A percentile compares a stretch with the other conserved stretches of the same genome.
phyloP scores from a whole-genome alignment of 2,113 vertebrate species.

The Larimichthys crocea region DNA sequence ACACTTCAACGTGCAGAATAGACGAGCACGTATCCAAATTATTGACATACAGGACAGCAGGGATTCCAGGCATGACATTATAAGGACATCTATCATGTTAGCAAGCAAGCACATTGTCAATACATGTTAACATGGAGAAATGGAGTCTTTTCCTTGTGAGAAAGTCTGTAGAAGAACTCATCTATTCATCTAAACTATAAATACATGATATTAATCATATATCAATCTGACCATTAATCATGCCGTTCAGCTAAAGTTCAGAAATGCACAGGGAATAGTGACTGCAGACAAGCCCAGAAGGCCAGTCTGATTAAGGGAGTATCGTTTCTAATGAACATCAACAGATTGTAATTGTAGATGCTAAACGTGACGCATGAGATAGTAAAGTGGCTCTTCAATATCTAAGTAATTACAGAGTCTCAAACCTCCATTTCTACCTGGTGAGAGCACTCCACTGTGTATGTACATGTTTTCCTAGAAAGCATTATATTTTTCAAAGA shows the following conservation, averaged over 20 bases:
- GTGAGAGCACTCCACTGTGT: neutral
- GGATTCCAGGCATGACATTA: neutral
- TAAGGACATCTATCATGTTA: neutral
- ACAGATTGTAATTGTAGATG: neutral
- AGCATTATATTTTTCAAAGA: slow-evolving; percentile 16
- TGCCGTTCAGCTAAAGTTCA: neutral
- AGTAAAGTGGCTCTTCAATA: neutral
- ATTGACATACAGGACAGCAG: neutral
- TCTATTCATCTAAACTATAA: neutral
- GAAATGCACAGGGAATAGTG: neutral
- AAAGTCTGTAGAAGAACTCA: neutral
- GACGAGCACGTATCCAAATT: neutral
- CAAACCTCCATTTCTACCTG: neutral
- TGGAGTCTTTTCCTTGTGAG: neutral
- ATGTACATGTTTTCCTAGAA: neutral
- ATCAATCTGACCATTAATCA: neutral
- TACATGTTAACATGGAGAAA: neutral
- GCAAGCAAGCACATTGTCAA: neutral
- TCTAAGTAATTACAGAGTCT: slow-evolving; percentile 7
- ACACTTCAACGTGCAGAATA: too few species aligned
- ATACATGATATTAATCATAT: neutral
- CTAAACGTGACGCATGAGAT: neutral
- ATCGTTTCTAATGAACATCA: slow-evolving; percentile 2
- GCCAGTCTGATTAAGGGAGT: neutral
- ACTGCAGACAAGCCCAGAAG: neutral